A percentile compares a stretch with the other conserved stretches of the same genome.
These are phyloP conservation scores for Agrotis puta DNA, from an alignment of 2,888 invertebrate genomes.

Conservation along the genomic window DNA sequence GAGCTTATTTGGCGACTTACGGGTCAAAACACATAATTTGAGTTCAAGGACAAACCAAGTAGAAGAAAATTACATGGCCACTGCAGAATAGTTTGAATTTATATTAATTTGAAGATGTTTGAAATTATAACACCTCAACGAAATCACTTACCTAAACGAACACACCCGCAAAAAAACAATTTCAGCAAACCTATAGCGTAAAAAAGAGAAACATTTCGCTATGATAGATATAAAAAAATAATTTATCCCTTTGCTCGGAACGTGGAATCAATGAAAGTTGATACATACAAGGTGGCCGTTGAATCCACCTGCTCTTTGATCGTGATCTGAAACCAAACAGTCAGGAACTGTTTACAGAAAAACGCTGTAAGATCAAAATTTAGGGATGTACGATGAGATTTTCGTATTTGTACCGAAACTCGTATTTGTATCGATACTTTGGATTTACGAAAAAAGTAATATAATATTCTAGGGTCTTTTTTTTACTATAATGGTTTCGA, in stretches of 20 bases:
- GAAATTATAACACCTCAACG: not conserved
- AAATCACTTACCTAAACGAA: conserved; percentile 33
- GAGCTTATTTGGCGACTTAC: no score
- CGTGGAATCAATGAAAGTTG: conserved; percentile 68
- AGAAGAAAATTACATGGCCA: no score
- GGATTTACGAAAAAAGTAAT: no score
- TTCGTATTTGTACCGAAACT: no score
- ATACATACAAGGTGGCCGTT: conserved; percentile 68
- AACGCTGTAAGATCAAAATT: conserved; percentile 58
- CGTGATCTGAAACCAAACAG: conserved; percentile 74
- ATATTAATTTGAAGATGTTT: no score
- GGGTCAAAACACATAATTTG: no score
- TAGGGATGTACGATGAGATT: no score
- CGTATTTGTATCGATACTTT: no score
- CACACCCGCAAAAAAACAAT: conserved; percentile 41
- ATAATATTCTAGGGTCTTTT: no score
- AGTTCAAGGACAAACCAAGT: no score
- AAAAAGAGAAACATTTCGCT: conserved; percentile 55
- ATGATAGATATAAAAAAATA: conserved; percentile 62
- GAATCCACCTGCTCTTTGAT: conserved; percentile 75
- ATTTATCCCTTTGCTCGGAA: conserved; percentile 63
- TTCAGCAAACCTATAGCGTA: conserved; percentile 20
- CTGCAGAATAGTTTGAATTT: not conserved
- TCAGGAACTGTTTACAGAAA: conserved; percentile 71
- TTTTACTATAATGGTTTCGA: no score